Conservation (phyloP, 2,888 invertebrate genomes). For the Enoplolaimus lenunculus region DNA sequence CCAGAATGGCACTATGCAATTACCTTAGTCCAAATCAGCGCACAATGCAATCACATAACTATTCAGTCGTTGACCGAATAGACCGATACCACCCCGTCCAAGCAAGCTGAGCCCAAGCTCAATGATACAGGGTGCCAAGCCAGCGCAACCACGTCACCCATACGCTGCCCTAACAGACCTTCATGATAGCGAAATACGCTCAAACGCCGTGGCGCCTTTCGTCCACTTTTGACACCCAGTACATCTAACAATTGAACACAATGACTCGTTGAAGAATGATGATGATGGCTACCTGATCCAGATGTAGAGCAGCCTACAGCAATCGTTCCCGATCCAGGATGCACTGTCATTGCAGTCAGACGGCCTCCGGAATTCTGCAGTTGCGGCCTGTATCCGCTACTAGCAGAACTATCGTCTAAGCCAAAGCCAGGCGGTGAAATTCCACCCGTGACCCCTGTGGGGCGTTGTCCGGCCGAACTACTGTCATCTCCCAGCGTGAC, state of each 20-base stretch:
- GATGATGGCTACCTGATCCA: too few relatives aligned
- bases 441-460: too few relatives aligned
- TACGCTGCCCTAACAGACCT: constrained; percentile 71
- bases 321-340: constrained; percentile 61
- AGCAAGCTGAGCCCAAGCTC: background rate
- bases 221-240: constrained; percentile 49
- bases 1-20: too few relatives aligned
- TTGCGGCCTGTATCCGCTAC: too few relatives aligned
- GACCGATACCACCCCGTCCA: constrained; percentile 9
- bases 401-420: too few relatives aligned
- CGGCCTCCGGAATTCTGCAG: background rate
- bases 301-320: constrained; percentile 52
- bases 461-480: too few relatives aligned
- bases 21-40: too few relatives aligned
- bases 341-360: constrained; percentile 61
- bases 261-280: constrained; percentile 47
- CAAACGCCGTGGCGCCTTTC: constrained; percentile 45
- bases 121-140: constrained; percentile 73
- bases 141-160: constrained; percentile 71
- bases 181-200: constrained; percentile 75
- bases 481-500: background rate
- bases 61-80: too few relatives aligned
- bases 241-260: constrained; percentile 37
- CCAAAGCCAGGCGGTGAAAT: too few relatives aligned
- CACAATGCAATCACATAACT: too few relatives aligned